Base-by-base conservation (phyloP, 2,888 invertebrate genomes). In the Ennomos erosarius region DNA sequence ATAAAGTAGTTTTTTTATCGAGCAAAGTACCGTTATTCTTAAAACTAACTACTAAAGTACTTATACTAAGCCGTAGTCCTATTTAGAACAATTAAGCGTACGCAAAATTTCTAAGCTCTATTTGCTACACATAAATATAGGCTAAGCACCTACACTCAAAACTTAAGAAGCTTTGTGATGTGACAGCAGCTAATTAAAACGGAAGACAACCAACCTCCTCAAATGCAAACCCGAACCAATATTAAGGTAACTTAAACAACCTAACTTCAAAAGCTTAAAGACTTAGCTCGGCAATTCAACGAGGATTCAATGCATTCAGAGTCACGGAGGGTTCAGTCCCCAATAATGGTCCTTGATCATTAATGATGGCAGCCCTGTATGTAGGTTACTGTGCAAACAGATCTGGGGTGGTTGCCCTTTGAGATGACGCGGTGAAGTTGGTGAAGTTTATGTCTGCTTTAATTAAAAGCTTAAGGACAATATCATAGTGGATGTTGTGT, bases 311-410 rank as follows among this genome's bases (percentile, higher is more conserved):
- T 85, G 84, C 85, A 90, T 90, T 90, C 90, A 81, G 62, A 87
- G 89, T 82, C 89, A 91, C 90, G 89, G 67, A 90, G 90, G 87
- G 88, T 81, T 72, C 70, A 71, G 82, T 82, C 88, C 84, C 81
- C 76, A 85, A 86, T 84, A 83, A 82, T 85, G 83, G 81, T 85
- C 85, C 89, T 82, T 77, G 82, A 85, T 88, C 90, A 86, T 90
- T 90, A 90, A 90, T 88, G 91, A 88, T 86, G 81, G 83, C 82
- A 84, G 78, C 79, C 79, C 76, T 75, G 83, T 83, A 91, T 90
- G 90, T 91, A 90, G 91, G 91, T 92, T 91, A 92, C 91, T 91
- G 89, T 90, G 91, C 81, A 92, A 92, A 92, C 89, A 91, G 82
- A 67, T 63, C 73, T 67, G 79, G 87, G 90, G 88, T 87, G 76